Evolutionary conservation across 1,140 invertebrate species (phyloP), one percentile per base, ranked within the genome.

Genomic region (Drosophila pallidifrons): DNA sequence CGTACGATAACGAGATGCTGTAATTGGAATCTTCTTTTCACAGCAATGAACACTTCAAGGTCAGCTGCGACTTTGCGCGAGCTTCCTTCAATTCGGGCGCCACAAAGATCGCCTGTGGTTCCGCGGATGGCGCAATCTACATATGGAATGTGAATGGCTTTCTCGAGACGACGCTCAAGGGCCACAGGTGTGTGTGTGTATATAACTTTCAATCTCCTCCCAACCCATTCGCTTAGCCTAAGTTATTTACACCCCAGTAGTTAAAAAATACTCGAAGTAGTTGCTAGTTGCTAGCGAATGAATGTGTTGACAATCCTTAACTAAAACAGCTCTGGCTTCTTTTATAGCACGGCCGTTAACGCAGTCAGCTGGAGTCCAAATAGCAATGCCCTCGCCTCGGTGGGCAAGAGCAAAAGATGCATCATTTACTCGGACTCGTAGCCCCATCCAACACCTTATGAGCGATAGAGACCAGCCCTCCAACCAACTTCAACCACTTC

Each of bases 1-100:
- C 20, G 20, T 25, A 25, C 20, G 20, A 25, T 25, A 25, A 25
- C 20, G 20, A 25, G 20, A 25, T 25, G 20, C 20, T 45, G 43
- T 45, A 13, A 54, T 30, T 54, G 13, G 13, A 38, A 35, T 55
- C 30, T n/a, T 43, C 6, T 38, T 68, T 64, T 94, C 94, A 30
- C 93, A 99, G 98, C 93, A 96, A 96, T 89, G 98, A 99, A 79
- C 96, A 96, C 35, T 99, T 99, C 93, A 98, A 98, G 94, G 96
- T 99, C 58, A 97, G 97, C 35, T 98, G 96, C 93, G 99, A 99
- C 94, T 99, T 96, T 95, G 95, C 97, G 16, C 94, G 98, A 88
- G 98, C 98, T 10, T 95, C 96, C 43, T 99, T 99, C 92, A 99
- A 98, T 87, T 97, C 97, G 16, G 96, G 98, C 92, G 97, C 96